These are phyloP conservation scores for Horisme vitalbata DNA, from an alignment of 2,888 invertebrate species.

Conservation along the genomic window DNA sequence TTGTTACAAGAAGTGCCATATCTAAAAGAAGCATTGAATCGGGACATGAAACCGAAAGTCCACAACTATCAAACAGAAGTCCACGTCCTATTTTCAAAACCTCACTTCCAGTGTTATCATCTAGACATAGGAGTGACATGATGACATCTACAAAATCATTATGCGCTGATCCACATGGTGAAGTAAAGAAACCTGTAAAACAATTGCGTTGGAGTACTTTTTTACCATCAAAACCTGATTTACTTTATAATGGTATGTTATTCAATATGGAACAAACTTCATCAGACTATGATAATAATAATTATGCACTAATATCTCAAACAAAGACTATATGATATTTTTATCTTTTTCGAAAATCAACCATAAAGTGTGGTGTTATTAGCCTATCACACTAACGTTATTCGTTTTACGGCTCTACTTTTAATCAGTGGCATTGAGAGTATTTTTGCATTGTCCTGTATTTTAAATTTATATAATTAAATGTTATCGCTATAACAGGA, in stretches of 20 bases:
- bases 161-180: slow-evolving; percentile 35
- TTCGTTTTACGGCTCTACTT: slow-evolving; percentile 36
- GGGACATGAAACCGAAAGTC: slow-evolving; percentile 29
- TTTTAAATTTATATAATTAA: slow-evolving; percentile 34
- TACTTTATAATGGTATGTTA: slow-evolving; percentile 42
- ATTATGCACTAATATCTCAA: too few relatives aligned
- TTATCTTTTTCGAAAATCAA: too few relatives aligned
- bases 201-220: slow-evolving; percentile 63
- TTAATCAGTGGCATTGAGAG: slow-evolving; percentile 44
- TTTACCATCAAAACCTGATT: slow-evolving; percentile 45
- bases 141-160: slow-evolving; percentile 52
- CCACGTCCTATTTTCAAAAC: slow-evolving; percentile 42
- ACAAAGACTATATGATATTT: not conserved
- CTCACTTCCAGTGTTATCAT: slow-evolving; percentile 48
- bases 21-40: slow-evolving; percentile 27
- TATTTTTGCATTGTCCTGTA: slow-evolving; percentile 45
- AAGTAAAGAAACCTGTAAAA: slow-evolving; percentile 48
- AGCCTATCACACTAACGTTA: slow-evolving; percentile 28
- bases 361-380: slow-evolving; percentile 17
- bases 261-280: too few relatives aligned
- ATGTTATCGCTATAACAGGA: slow-evolving; percentile 67
- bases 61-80: slow-evolving; percentile 24
- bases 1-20: slow-evolving; percentile 27
- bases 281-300: too few relatives aligned
- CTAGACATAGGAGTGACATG: slow-evolving; percentile 40